phyloP scores from a whole-genome alignment of 1,140 invertebrate genomes.

The Drosophila pallidifrons region DNA sequence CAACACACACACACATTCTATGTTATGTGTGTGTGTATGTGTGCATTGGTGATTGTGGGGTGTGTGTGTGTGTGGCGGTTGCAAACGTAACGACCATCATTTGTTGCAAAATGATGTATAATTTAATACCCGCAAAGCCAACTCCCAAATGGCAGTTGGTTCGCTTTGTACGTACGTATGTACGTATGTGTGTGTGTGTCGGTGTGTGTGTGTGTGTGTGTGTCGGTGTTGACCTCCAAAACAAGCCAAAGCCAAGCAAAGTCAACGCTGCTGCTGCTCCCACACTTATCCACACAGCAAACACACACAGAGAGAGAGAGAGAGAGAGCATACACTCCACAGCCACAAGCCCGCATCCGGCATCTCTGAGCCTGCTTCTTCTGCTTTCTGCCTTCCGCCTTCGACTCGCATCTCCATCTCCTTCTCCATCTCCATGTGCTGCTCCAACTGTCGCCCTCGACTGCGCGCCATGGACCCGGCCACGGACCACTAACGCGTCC shows the following conservation, averaged over 20 bases:
- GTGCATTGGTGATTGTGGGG: conserved; percentile 10
- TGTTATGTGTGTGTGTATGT: neutral
- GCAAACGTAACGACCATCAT: conserved; percentile 80
- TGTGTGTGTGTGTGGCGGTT: conserved; percentile 21
- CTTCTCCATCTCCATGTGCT: no score
- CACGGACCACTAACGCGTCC: conserved; percentile 81
- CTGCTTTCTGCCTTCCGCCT: neutral
- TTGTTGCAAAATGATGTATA: conserved; percentile 84
- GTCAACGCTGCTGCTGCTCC: conserved; percentile 66
- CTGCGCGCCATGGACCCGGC: conserved; percentile 36
- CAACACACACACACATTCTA: neutral
- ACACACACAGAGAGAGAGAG: neutral
- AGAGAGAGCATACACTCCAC: conserved; percentile 27
- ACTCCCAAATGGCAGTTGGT: conserved; percentile 72
- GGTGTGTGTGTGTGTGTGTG: conserved; percentile 35
- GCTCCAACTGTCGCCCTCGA: no score
- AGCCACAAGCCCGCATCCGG: conserved; percentile 40
- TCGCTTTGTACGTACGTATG: conserved; percentile 3
- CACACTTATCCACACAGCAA: conserved; percentile 52
- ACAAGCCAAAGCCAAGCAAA: conserved; percentile 74
- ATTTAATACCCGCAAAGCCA: conserved; percentile 84
- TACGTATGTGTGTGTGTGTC: conserved; percentile 15
- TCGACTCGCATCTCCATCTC: neutral
- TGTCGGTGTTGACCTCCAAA: conserved; percentile 70
- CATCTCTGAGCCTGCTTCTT: conserved; percentile 1